Evolutionary conservation across 2,797 vertebrate genomes (phyloP), one percentile per base, ranked within the genome.

Genomic region (Myotis planiceps): DNA sequence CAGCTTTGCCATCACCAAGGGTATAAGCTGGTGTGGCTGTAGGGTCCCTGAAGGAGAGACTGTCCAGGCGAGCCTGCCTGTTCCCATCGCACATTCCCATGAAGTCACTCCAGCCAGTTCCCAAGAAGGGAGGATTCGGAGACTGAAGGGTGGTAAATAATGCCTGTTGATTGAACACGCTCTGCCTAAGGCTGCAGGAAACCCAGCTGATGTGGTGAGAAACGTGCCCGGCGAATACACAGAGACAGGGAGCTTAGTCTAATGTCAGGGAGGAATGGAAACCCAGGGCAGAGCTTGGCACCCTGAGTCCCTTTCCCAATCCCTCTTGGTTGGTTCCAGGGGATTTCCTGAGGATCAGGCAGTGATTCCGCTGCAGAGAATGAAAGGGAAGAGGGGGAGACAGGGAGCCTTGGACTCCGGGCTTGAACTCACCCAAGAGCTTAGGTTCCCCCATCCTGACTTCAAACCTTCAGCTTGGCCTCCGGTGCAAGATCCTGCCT

Each of bases 341-440:
- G 51, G 3, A 78, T 23, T 47, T 19, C 23, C 34, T 21, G 16
- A 72, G 3, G 66, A 42, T 60, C 13, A 69, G 15, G 71, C 92
- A 95, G 69, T 88, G 92, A 96, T n/a, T 55, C 72, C 5, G 25
- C 32, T 37, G 15, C 42, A 69, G 53, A 96, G 79, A 96, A 69
- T 32, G 89, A 88, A 90, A 96, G 68, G 74, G 94, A 78, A 95
- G 85, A 96, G 65, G 79, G 92, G 15, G 32, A 96, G 89, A 72
- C 45, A 82, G 51, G 89, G 91, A 93, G 92, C 68, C 94, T 32
- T 0, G 0, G 94, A 93, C 58, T 88, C 42, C 0, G 6, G 93
- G 84, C 80, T 90, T 53, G 89, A 97, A 97, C 97, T 76, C 80
- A 97, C 90, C 68, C 16, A 32, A 9, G 3, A 65, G 58, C 39